Conservation (phyloP, 2,888 invertebrate genomes). For the Schrankia costaestrigalis region DNA sequence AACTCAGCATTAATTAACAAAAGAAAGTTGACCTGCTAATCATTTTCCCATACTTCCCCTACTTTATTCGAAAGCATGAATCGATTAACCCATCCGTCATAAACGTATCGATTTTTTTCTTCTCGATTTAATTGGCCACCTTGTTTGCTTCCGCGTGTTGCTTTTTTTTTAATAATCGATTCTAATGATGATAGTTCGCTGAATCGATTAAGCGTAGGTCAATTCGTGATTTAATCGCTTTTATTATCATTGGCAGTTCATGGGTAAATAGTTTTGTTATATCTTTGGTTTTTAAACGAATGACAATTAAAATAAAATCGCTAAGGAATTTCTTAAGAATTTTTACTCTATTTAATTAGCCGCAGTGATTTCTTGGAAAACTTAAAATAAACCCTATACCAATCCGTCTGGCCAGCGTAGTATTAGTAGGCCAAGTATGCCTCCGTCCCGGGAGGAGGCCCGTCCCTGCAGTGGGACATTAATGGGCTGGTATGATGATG, state of each 20-base stretch:
- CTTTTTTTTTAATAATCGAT: constrained; percentile 61
- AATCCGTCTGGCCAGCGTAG: too few species aligned
- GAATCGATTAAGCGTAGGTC: constrained; percentile 59
- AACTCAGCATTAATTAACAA: constrained; percentile 30
- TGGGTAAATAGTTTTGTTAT: constrained; percentile 1
- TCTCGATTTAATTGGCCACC: constrained; percentile 48
- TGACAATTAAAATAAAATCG: too few species aligned
- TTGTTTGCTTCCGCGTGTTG: constrained; percentile 65
- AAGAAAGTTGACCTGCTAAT: constrained; percentile 64
- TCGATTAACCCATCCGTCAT: constrained; percentile 59
- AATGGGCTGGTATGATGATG: too few species aligned
- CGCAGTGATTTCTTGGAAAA: too few species aligned
- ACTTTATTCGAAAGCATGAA: constrained; percentile 44
- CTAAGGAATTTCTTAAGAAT: too few species aligned
- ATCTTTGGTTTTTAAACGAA: not conserved
- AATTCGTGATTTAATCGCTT: constrained; percentile 37
- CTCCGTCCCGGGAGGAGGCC: too few species aligned
- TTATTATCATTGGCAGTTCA: constrained; percentile 15
- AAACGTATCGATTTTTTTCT: constrained; percentile 53
- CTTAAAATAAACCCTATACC: too few species aligned
- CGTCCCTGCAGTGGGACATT: too few species aligned
- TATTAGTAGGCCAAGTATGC: too few species aligned
- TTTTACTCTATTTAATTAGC: too few species aligned
- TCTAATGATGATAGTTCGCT: constrained; percentile 53
- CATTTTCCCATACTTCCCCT: constrained; percentile 62